phyloP scores from a whole-genome alignment of 1,140 invertebrate genomes.

The Magallana angulata region DNA sequence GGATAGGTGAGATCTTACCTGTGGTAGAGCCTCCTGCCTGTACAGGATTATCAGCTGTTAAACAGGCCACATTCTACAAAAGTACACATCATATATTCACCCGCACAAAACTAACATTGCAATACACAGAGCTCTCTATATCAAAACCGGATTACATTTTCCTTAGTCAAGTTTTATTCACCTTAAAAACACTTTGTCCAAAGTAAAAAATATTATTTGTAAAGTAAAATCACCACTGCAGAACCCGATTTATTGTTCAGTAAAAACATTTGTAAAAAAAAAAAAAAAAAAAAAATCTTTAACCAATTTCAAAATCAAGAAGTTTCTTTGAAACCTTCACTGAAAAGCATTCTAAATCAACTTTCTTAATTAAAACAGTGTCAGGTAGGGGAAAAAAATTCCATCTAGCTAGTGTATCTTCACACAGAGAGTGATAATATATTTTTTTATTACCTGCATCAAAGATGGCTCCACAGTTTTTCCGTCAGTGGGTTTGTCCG shows the following conservation, averaged over 20 bases:
- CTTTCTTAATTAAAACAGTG: too few relatives aligned
- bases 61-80: background rate
- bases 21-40: background rate
- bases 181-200: background rate
- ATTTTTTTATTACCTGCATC: background rate
- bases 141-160: background rate
- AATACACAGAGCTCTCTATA: background rate
- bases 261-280: too few relatives aligned
- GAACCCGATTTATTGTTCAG: too few relatives aligned
- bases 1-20: background rate
- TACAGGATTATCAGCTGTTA: background rate
- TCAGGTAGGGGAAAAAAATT: too few relatives aligned
- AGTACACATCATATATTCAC: background rate
- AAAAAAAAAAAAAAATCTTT: too few relatives aligned
- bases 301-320: too few relatives aligned
- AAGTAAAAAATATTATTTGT: background rate
- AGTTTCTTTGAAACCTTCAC: too few relatives aligned
- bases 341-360: too few relatives aligned
- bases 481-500: constrained; percentile 2
- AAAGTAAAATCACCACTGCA: background rate
- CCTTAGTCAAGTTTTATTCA: background rate
- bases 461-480: background rate
- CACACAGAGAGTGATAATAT: too few relatives aligned
- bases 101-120: background rate
- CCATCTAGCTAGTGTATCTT: too few relatives aligned